Conservation (phyloP, 2,888 invertebrate species). For the Tineola bisselliella region DNA sequence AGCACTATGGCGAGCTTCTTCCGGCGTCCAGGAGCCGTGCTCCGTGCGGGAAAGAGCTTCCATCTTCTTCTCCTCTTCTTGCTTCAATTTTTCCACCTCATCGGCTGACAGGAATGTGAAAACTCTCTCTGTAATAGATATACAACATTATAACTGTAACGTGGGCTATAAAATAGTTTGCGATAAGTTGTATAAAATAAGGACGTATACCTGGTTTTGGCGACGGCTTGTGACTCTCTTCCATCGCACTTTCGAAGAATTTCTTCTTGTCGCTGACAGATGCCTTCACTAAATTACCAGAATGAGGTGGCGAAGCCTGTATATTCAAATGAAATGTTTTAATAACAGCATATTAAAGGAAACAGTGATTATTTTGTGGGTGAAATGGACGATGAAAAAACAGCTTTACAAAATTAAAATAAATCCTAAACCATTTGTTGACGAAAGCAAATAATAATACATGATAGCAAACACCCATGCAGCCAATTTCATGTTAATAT, state of each 20-base stretch:
- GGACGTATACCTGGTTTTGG: conserved; percentile 78
- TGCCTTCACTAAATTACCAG: conserved; percentile 80
- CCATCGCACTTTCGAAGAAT: conserved; percentile 96
- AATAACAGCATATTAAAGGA: background rate
- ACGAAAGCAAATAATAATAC: conserved; percentile 1
- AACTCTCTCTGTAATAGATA: conserved; percentile 78
- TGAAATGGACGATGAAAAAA: conserved; percentile 8
- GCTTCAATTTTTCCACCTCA: conserved; percentile 93
- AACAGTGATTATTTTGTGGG: background rate
- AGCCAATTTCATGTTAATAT: conserved; percentile 28
- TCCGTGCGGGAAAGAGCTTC: conserved; percentile 69
- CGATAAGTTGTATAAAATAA: background rate
- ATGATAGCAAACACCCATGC: conserved; percentile 52
- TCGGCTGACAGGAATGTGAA: conserved; percentile 94
- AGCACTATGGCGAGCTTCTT: conserved; percentile 60
- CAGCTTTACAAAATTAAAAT: background rate
- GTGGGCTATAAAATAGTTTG: background rate
- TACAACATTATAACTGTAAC: background rate
- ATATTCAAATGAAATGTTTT: conserved; percentile 19
- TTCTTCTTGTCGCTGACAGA: conserved; percentile 93
- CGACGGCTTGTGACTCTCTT: conserved; percentile 87
- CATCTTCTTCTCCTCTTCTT: conserved; percentile 92
- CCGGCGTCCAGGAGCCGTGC: conserved; percentile 40
- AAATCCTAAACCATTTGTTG: background rate
- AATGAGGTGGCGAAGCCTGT: conserved; percentile 74